Conservation (phyloP, 2,113 vertebrate genomes). For the Chrysemys picta region DNA sequence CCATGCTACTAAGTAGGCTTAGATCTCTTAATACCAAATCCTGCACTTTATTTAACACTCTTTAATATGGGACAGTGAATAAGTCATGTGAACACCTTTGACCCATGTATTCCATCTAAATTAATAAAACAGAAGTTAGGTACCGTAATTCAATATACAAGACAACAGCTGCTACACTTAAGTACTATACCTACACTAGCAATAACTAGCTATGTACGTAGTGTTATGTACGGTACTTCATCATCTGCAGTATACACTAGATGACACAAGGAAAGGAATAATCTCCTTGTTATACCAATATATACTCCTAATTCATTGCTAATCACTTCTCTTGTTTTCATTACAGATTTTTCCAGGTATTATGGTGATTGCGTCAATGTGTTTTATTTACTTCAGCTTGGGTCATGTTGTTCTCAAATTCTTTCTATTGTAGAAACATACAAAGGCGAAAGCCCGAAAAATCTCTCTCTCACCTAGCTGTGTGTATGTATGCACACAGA, state of each 20-base stretch:
- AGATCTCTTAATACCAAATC: not conserved
- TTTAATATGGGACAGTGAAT: not conserved
- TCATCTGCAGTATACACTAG: not conserved
- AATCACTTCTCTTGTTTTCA: not conserved
- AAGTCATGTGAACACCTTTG: not conserved
- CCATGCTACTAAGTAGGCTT: not conserved
- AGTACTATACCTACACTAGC: not conserved
- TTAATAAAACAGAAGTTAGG: not conserved
- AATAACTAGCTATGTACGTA: not conserved
- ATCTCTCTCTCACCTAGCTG: not conserved
- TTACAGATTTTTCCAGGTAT: not conserved
- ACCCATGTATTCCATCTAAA: not conserved
- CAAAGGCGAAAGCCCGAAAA: not conserved
- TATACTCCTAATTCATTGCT: not conserved
- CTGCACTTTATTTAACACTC: not conserved
- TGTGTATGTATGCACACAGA: not conserved
- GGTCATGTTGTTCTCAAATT: not conserved
- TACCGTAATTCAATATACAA: rapidly evolving
- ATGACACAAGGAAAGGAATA: not conserved
- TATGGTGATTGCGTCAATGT: not conserved
- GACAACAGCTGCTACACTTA: not conserved
- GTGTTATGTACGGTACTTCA: not conserved
- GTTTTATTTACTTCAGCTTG: not conserved
- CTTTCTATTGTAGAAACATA: not conserved
- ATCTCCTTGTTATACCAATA: not conserved